A percentile compares a stretch with the other conserved stretches of the same genome.
These are phyloP conservation scores for Autographa pulchrina DNA, from an alignment of 2,888 invertebrate genomes.

Conservation along the genomic window DNA sequence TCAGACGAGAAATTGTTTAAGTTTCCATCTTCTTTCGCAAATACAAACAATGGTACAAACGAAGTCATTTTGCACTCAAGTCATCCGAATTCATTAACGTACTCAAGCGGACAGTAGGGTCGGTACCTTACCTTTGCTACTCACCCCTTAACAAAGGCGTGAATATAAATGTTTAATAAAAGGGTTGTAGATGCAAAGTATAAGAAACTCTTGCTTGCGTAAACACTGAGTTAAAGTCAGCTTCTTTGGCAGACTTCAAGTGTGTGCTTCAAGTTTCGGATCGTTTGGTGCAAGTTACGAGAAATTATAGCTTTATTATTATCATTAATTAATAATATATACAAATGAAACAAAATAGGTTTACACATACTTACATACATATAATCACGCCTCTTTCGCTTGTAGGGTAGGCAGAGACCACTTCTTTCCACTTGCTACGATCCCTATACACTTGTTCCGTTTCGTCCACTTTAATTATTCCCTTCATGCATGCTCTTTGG, in stretches of 20 bases:
- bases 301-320: constrained; percentile 2
- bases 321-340: neutral
- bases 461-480: too few relatives aligned
- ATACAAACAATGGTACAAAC: constrained; percentile 16
- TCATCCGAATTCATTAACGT: constrained; percentile 57
- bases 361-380: too few relatives aligned
- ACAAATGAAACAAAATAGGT: neutral
- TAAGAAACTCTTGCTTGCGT: constrained; percentile 59
- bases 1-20: neutral
- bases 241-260: constrained; percentile 58
- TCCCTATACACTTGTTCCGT: too few relatives aligned
- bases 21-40: constrained; percentile 1
- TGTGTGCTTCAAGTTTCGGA: constrained; percentile 68
- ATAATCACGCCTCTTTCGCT: too few relatives aligned
- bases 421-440: too few relatives aligned
- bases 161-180: constrained; percentile 65
- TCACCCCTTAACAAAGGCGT: constrained; percentile 56
- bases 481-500: too few relatives aligned
- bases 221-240: constrained; percentile 56
- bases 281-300: constrained; percentile 43
- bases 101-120: constrained; percentile 34
- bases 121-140: constrained; percentile 43
- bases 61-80: constrained; percentile 44
- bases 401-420: too few relatives aligned
- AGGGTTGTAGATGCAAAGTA: constrained; percentile 61